Base-by-base conservation (phyloP, 1,140 invertebrate genomes). In the Ceratosolen solmsi region DNA sequence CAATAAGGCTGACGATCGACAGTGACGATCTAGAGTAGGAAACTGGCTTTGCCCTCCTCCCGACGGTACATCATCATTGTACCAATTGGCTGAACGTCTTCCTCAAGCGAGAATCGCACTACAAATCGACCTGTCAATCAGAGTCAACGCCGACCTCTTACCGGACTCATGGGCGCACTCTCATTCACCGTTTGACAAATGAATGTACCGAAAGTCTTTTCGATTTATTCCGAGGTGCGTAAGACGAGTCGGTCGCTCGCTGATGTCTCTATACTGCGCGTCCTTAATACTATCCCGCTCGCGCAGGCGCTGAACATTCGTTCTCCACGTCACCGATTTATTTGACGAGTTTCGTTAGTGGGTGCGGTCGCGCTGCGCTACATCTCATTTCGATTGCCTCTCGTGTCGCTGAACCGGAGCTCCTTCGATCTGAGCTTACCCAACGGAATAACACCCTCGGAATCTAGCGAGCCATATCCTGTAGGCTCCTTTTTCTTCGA, bases 291-390 rank as follows among this genome's bases (percentile, higher is more conserved):
- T 4, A 22, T 49, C 38, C 25, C 46, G 49, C 58, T 7, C 30
- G 60, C 3, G n/a, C 51, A 25, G 20, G 7, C 60, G 17, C 1
- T 13, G 60, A 1, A 15, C 63, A n/a, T 33, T 38, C 2, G 3
- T 5, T n/a, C 20, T 0, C 33, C 20, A 68, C 89, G 88, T 89
- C 88, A 88, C 87, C 88, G 87, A 89, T 89, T 89, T 89, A 88
- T 89, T 89, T 88, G 85, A 88, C 85, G 87, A 87, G 87, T 79
- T 73, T 71, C 79, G 17, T 27, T n/a, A 46, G 17, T 85, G 84
- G 85, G 83, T 68, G 87, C 86, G 83, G 84, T 84, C 75, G 51
- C 58, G 51, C 58, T 54, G 0, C 1, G 22, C 9, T 25, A n/a
- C 0, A 3, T 27, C 20, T 17, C 51, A 8, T 15, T 22, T 20